phyloP scores from a whole-genome alignment of 2,888 invertebrate species.

The Epistrophella euchroma region DNA sequence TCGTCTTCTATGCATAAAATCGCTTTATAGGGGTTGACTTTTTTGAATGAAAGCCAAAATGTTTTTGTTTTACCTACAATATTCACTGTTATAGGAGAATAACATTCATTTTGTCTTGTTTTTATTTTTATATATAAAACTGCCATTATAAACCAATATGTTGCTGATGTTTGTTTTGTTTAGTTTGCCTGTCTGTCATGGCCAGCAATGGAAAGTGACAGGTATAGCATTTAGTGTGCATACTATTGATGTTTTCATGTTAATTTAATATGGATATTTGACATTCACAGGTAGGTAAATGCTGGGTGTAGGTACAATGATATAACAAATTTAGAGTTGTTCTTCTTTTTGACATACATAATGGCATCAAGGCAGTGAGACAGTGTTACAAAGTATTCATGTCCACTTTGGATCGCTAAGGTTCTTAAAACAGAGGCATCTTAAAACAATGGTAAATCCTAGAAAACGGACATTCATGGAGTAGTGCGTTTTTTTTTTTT shows the following conservation, averaged over 20 bases:
- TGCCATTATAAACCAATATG: constrained; percentile 32
- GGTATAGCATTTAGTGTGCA: constrained; percentile 24
- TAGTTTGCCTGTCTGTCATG: constrained; percentile 37
- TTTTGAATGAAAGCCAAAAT: constrained; percentile 60
- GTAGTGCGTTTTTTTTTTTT: no score
- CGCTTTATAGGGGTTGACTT: background rate
- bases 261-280: constrained; percentile 38
- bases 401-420: no score
- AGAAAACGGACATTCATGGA: no score
- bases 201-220: constrained; percentile 7
- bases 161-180: constrained; percentile 13
- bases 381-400: no score
- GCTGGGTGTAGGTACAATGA: no score
- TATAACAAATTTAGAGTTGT: no score
- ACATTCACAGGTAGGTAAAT: background rate
- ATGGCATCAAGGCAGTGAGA: no score
- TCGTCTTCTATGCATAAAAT: background rate
- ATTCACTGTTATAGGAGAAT: constrained; percentile 2
- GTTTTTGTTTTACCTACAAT: constrained; percentile 14
- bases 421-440: no score
- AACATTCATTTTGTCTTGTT: constrained; percentile 19
- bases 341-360: no score
- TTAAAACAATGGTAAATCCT: no score
- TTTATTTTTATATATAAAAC: constrained; percentile 16
- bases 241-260: constrained; percentile 46